Evolutionary conservation across 2,888 invertebrate species (phyloP).

Genomic region (Drosophila koepferae): DNA sequence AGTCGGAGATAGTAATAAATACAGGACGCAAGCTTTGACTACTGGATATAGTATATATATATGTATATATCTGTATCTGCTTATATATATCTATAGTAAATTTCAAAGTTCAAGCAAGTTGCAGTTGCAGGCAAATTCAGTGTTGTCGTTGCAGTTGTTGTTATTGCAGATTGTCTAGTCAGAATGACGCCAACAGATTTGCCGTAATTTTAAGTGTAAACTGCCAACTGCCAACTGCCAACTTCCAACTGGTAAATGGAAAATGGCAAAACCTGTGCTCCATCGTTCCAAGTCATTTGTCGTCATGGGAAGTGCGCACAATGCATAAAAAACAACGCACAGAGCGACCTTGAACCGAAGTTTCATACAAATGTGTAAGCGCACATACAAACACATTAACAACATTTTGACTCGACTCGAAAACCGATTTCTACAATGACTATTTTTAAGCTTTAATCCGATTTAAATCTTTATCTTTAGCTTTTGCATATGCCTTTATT

Average conservation of each 20-base stretch:
- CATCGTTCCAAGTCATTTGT: conserved; percentile 73
- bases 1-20: conserved; percentile 46
- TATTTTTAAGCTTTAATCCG: conserved; percentile 11
- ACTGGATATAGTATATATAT: not conserved
- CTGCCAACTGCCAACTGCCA: conserved; percentile 28
- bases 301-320: conserved; percentile 72
- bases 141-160: conserved; percentile 39
- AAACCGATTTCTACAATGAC: not conserved
- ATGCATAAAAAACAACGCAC: conserved; percentile 34
- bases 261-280: conserved; percentile 56
- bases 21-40: conserved; percentile 16
- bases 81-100: conserved; percentile 7
- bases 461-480: conserved; percentile 4
- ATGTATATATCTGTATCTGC: not conserved
- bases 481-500: conserved; percentile 6
- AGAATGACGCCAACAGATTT: conserved; percentile 73
- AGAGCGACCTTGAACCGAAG: conserved; percentile 35
- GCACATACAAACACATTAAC: not conserved
- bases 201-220: conserved; percentile 56
- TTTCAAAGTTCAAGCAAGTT: conserved; percentile 49
- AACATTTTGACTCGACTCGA: conserved; percentile 5
- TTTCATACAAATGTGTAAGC: conserved; percentile 10
- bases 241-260: conserved; percentile 18
- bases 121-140: conserved; percentile 51
- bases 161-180: conserved; percentile 70